These are phyloP conservation scores for Ypsolopha scabrella DNA, from an alignment of 2,888 invertebrate species.

Conservation along the genomic window DNA sequence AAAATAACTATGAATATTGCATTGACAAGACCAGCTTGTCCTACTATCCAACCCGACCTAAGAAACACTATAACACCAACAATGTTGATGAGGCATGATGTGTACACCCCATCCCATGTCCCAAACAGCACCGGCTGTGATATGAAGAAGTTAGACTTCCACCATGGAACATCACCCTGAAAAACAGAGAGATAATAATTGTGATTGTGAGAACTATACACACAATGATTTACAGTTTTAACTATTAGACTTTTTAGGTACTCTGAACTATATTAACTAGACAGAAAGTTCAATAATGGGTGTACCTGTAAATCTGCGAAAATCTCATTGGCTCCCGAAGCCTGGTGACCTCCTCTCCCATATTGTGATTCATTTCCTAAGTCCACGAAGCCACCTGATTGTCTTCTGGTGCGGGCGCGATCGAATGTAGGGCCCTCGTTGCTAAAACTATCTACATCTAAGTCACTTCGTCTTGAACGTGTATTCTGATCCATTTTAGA, in stretches of 20 bases:
- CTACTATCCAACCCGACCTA: constrained; percentile 97
- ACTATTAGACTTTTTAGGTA: too few relatives aligned
- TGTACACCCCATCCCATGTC: constrained; percentile 98
- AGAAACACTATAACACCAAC: constrained; percentile 98
- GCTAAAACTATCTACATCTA: constrained; percentile 56
- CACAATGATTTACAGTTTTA: too few relatives aligned
- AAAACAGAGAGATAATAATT: constrained; percentile 14
- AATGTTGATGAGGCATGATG: constrained; percentile 96
- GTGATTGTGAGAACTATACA: too few relatives aligned
- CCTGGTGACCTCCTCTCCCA: constrained; percentile 85
- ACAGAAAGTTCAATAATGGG: too few relatives aligned
- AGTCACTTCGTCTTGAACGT: constrained; percentile 42
- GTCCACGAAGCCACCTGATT: constrained; percentile 82
- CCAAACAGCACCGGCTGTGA: constrained; percentile 96
- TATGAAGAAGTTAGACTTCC: constrained; percentile 97
- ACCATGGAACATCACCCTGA: constrained; percentile 89
- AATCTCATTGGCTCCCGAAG: constrained; percentile 89
- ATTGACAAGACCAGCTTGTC: constrained; percentile 86
- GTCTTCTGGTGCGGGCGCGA: constrained; percentile 68
- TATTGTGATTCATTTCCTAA: constrained; percentile 81
- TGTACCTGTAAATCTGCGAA: constrained; percentile 90
- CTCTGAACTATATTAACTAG: too few relatives aligned
- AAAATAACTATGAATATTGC: constrained; percentile 84
- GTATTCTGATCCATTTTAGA: constrained; percentile 49
- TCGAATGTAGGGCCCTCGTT: constrained; percentile 57